These are phyloP conservation scores for Allochrocebus solatus DNA, from an alignment of 2,797 vertebrate species.

Conservation along the genomic window DNA sequence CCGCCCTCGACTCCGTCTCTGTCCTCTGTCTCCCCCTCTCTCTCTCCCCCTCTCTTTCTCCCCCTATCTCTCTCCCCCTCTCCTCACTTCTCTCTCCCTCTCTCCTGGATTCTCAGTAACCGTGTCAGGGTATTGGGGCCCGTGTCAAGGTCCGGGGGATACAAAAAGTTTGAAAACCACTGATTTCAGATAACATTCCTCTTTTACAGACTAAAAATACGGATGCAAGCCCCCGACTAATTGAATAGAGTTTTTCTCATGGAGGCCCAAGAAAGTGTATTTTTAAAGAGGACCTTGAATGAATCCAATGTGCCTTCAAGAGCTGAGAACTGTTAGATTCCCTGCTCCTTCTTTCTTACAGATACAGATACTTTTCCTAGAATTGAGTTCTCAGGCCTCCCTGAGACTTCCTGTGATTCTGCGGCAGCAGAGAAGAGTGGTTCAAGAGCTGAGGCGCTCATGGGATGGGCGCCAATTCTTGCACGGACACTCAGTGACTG, in stretches of 20 bases:
- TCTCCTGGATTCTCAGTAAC: not conserved
- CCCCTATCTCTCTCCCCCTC: too few species aligned
- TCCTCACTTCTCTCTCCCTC: not conserved
- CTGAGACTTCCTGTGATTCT: too few species aligned
- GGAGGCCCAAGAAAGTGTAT: not conserved
- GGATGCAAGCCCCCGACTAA: not conserved
- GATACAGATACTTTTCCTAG: too few species aligned
- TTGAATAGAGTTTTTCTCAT: not conserved
- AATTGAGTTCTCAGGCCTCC: too few species aligned
- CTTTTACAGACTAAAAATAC: not conserved
- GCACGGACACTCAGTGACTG: not conserved
- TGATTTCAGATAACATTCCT: not conserved
- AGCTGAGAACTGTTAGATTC: not conserved
- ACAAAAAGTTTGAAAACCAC: conserved; percentile 3
- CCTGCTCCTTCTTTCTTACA: too few species aligned
- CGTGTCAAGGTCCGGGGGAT: not conserved
- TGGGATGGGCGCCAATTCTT: not conserved
- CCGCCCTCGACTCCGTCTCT: too few species aligned
- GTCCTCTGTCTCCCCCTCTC: accelerated
- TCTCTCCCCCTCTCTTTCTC: not conserved
- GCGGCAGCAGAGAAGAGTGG: too few species aligned
- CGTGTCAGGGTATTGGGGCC: not conserved
- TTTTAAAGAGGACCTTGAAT: not conserved
- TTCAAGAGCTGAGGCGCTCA: too few species aligned
- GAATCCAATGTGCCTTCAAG: not conserved